Evolutionary conservation across 2,888 invertebrate genomes (phyloP).

Genomic region (Dicyrtomina minuta): DNA sequence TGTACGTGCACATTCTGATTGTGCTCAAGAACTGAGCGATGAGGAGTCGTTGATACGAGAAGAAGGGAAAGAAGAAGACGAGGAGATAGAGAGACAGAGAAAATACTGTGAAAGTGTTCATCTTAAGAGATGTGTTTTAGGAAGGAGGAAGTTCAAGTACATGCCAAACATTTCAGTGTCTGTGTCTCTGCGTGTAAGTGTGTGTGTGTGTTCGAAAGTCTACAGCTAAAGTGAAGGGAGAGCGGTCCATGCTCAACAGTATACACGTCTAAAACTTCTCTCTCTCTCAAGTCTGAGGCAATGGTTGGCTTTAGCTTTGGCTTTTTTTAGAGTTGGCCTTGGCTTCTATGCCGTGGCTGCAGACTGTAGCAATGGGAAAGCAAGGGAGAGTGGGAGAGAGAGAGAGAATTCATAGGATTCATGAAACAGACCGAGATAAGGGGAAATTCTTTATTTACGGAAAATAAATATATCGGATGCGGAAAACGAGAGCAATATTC

Average conservation of each 20-base stretch:
- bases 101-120: conserved; percentile 1
- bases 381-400: neutral
- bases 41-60: neutral
- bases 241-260: neutral
- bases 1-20: no score
- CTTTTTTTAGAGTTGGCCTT: conserved; percentile 2
- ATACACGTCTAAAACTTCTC: neutral
- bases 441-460: conserved; percentile 4
- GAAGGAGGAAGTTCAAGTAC: no score
- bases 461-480: conserved; percentile 16
- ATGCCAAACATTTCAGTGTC: neutral
- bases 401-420: neutral
- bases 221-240: neutral
- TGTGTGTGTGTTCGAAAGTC: conserved; percentile 5
- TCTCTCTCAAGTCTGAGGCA: neutral
- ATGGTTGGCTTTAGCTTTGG: neutral
- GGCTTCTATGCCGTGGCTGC: neutral
- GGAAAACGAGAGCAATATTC: conserved; percentile 19
- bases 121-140: no score
- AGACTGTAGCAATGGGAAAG: conserved; percentile 1
- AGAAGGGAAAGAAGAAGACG: neutral
- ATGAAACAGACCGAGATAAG: conserved; percentile 1
- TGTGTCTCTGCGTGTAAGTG: neutral
- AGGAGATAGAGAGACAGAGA: neutral
- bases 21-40: neutral